phyloP scores from a whole-genome alignment of 2,113 vertebrate genomes.

The Bothrops jararaca region DNA sequence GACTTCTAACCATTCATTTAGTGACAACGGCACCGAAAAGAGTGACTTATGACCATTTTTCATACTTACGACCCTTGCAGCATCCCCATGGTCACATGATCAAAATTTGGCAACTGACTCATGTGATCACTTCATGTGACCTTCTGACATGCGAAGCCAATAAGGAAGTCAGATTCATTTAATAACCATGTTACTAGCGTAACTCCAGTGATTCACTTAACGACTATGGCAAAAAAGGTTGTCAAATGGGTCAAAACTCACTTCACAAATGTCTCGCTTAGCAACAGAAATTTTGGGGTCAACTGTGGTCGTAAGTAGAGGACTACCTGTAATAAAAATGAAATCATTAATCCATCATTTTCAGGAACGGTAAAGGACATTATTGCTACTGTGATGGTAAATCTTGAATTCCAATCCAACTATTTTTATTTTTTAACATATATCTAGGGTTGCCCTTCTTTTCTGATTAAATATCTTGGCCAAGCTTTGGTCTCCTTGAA shows the following conservation, averaged over 20 bases:
- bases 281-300: background rate
- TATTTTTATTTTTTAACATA: background rate
- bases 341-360: background rate
- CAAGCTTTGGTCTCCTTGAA: background rate
- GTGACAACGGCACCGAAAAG: background rate
- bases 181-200: background rate
- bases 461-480: background rate
- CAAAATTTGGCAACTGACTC: background rate
- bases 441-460: background rate
- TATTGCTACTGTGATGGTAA: background rate
- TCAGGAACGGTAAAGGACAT: background rate
- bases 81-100: background rate
- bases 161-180: background rate
- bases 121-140: background rate
- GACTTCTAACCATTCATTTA: background rate
- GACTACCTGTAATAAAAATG: background rate
- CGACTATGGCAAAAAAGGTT: background rate
- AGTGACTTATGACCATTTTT: background rate
- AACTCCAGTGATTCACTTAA: background rate
- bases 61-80: background rate
- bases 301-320: background rate
- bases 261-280: background rate
- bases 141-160: background rate
- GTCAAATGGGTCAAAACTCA: background rate
- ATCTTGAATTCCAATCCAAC: background rate